Evolutionary conservation across 2,888 invertebrate species (phyloP).

Genomic region (Himalopsyche anomala): DNA sequence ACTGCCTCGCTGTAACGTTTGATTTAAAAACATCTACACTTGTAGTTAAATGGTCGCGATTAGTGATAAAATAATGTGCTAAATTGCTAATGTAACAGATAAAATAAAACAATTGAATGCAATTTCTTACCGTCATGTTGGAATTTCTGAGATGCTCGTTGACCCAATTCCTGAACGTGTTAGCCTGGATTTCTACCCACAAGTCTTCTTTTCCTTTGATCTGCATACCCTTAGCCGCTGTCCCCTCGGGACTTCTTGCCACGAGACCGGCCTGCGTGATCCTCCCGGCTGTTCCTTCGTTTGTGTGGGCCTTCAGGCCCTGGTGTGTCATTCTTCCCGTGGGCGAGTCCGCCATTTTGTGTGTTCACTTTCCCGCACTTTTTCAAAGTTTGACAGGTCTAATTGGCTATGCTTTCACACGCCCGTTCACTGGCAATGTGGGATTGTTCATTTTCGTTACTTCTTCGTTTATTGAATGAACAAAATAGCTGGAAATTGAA

Average conservation of each 20-base stretch:
- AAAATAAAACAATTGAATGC: neutral
- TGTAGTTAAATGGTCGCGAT: no score
- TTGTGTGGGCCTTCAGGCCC: conserved; percentile 68
- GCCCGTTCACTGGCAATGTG: neutral
- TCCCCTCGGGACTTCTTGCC: conserved; percentile 94
- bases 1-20: no score
- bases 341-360: conserved; percentile 32
- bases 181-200: conserved; percentile 97
- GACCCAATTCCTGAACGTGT: conserved; percentile 98
- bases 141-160: conserved; percentile 91
- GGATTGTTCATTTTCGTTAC: conserved; percentile 4
- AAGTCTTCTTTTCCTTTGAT: conserved; percentile 96
- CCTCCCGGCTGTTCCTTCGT: conserved; percentile 72
- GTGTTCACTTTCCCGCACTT: conserved; percentile 31
- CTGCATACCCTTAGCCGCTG: conserved; percentile 96
- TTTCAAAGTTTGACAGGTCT: conserved; percentile 1
- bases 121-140: conserved; percentile 78
- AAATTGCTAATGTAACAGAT: no score
- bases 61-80: no score
- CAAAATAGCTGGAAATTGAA: neutral
- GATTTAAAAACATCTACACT: no score
- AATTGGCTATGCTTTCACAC: conserved; percentile 6
- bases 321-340: conserved; percentile 75
- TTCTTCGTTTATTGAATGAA: neutral
- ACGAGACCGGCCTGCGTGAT: conserved; percentile 88